Percentiles rank a stretch among this genome's conserved stretches.
phyloP scores from a whole-genome alignment of 2,888 invertebrate genomes.

The Eupithecia exiguata region DNA sequence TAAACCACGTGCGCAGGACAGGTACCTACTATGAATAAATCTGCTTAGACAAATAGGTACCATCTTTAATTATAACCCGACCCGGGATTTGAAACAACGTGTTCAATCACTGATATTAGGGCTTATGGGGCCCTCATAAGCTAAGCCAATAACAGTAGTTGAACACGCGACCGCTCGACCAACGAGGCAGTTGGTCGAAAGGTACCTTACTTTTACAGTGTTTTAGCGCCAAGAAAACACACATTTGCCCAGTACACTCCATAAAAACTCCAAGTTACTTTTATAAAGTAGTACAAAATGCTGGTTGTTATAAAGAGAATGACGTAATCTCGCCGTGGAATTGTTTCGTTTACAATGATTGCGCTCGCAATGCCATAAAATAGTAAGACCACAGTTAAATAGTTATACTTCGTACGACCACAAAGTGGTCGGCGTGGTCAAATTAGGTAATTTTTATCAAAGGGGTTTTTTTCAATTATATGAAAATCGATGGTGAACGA shows the following conservation, averaged over 20 bases:
- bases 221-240: constrained; percentile 6
- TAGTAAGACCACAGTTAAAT: constrained; percentile 33
- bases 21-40: not conserved
- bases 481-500: not conserved
- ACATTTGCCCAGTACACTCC: not conserved
- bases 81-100: not conserved
- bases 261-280: constrained; percentile 11
- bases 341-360: constrained; percentile 63
- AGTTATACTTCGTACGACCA: constrained; percentile 39
- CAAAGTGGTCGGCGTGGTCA: constrained; percentile 47
- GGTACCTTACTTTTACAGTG: not conserved
- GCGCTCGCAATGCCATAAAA: constrained; percentile 62
- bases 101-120: no score
- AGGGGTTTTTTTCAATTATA: not conserved
- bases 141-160: not conserved
- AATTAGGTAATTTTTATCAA: not conserved
- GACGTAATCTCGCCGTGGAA: constrained; percentile 50
- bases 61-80: no score
- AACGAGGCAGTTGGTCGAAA: not conserved
- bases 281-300: constrained; percentile 37
- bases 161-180: not conserved
- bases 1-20: no score
- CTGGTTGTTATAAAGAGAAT: constrained; percentile 41
- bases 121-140: no score
- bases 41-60: not conserved